These are phyloP conservation scores for Choloepus hoffmanni DNA, from an alignment of 2,113 vertebrate species.

Conservation along the genomic window DNA sequence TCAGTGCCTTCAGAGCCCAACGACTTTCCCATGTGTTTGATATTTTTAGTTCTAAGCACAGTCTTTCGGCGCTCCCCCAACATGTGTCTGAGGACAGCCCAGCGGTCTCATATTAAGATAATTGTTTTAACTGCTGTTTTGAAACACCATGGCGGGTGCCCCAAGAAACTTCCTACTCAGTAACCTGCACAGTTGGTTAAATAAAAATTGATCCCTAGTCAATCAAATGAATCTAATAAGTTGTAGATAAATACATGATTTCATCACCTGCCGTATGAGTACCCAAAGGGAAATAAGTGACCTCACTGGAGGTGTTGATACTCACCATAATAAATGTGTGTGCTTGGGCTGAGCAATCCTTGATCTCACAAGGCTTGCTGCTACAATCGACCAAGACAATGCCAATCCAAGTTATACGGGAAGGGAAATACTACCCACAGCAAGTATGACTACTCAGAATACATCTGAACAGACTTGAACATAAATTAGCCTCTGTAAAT, in stretches of 20 bases:
- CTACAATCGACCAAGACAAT: constrained; percentile 93
- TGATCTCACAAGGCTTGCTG: constrained; percentile 93
- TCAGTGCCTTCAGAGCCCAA: constrained; percentile 80
- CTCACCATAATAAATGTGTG: constrained; percentile 69
- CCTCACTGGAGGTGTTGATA: constrained; percentile 90
- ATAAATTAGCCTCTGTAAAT: constrained; percentile 93
- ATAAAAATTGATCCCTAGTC: constrained; percentile 88
- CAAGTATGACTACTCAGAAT: constrained; percentile 83
- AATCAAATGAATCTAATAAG: constrained; percentile 88
- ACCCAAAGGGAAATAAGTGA: constrained; percentile 86
- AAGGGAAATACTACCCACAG: constrained; percentile 89
- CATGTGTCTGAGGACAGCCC: constrained; percentile 87
- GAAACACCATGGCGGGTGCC: constrained; percentile 79
- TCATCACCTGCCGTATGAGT: constrained; percentile 88
- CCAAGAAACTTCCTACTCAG: constrained; percentile 85
- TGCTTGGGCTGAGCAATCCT: constrained; percentile 90
- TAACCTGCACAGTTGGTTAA: constrained; percentile 81
- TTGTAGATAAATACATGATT: constrained; percentile 92
- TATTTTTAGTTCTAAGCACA: constrained; percentile 83
- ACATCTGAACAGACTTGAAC: constrained; percentile 80
- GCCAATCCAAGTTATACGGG: constrained; percentile 84
- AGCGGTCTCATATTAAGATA: constrained; percentile 81
- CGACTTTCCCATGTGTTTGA: constrained; percentile 87
- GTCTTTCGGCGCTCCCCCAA: constrained; percentile 79
- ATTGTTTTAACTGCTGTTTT: constrained; percentile 87